Conservation (phyloP, 2,888 invertebrate genomes). For the Fabriciana adippe region DNA sequence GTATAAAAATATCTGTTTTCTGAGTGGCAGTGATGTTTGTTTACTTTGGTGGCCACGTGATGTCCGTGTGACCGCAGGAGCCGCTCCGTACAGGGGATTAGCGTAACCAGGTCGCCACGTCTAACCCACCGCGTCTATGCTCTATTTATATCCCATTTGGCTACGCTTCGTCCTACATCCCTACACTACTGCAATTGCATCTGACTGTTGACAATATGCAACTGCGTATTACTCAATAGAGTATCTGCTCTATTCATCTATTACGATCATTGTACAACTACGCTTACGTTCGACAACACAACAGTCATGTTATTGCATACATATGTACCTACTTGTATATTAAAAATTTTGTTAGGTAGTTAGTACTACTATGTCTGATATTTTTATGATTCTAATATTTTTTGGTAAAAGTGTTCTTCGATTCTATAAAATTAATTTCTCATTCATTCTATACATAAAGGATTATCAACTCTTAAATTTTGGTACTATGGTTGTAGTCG, state of each 20-base stretch:
- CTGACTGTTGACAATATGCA: conserved; percentile 43
- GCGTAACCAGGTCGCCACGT: conserved; percentile 63
- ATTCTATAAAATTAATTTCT: too few species aligned
- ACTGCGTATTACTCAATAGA: conserved; percentile 39
- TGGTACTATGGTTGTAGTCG: too few species aligned
- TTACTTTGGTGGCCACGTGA: conserved; percentile 48
- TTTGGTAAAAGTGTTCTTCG: too few species aligned
- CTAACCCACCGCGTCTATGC: conserved; percentile 44
- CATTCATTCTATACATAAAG: too few species aligned
- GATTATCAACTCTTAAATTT: too few species aligned
- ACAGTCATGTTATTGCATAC: neutral
- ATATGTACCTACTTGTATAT: neutral
- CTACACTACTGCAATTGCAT: conserved; percentile 47
- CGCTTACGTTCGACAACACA: neutral
- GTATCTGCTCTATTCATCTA: conserved; percentile 18
- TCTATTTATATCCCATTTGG: conserved; percentile 62
- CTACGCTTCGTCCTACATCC: conserved; percentile 42
- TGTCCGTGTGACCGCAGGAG: conserved; percentile 51
- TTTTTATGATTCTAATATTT: too few species aligned
- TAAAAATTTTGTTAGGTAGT: too few species aligned
- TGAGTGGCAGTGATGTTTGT: conserved; percentile 41
- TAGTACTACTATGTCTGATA: too few species aligned
- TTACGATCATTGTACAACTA: neutral
- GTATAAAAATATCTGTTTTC: conserved; percentile 6
- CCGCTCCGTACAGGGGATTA: conserved; percentile 53